Evolutionary conservation across 1,140 invertebrate species (phyloP).

Genomic region (Aculops lycopersici): DNA sequence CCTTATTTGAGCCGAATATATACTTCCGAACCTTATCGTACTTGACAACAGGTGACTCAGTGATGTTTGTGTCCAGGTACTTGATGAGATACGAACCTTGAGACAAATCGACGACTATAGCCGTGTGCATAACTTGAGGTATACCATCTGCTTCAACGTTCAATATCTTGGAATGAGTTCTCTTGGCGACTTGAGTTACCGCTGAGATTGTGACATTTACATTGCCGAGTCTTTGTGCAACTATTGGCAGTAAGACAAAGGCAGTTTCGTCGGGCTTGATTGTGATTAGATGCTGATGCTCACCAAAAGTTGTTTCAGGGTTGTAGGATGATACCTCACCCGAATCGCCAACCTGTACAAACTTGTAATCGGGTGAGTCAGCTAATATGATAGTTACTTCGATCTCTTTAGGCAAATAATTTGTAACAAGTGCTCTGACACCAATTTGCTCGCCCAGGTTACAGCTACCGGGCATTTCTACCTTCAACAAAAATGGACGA

Average conservation of each 20-base stretch:
- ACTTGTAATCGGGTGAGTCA: constrained; percentile 60
- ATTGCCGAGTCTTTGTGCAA: constrained; percentile 40
- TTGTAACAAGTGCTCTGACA: constrained; percentile 62
- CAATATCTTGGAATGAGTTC: constrained; percentile 32
- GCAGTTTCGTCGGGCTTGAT: constrained; percentile 28
- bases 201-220: constrained; percentile 48
- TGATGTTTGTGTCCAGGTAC: constrained; percentile 74
- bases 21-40: constrained; percentile 62
- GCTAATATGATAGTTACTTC: constrained; percentile 34
- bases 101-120: constrained; percentile 57
- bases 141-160: constrained; percentile 63
- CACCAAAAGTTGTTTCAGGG: constrained; percentile 51
- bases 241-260: constrained; percentile 54
- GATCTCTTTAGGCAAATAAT: constrained; percentile 49
- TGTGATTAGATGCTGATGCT: constrained; percentile 74
- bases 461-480: constrained; percentile 53
- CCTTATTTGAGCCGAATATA: constrained; percentile 66
- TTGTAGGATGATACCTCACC: constrained; percentile 36
- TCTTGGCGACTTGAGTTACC: constrained; percentile 45
- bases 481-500: constrained; percentile 67
- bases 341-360: constrained; percentile 65
- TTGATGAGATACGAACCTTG: constrained; percentile 66
- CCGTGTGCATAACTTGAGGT: constrained; percentile 61
- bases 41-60: constrained; percentile 55
- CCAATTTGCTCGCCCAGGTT: constrained; percentile 74